Conservation (phyloP, 2,797 vertebrate genomes). For the Hoplostethus atlanticus region DNA sequence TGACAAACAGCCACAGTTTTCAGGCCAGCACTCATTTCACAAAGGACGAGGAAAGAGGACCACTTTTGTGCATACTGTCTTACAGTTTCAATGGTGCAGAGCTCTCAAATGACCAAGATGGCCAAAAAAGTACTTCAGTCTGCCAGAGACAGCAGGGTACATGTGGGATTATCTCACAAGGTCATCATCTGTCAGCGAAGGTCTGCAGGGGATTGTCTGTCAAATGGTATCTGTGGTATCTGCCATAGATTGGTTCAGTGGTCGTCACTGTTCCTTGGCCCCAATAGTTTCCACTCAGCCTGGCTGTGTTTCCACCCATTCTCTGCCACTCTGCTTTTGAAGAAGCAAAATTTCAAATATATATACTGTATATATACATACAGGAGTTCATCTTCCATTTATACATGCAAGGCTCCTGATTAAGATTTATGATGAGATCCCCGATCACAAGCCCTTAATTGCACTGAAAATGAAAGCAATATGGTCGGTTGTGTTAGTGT, state of each 20-base stretch:
- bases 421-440: constrained; percentile 67
- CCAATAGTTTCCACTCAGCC: not conserved
- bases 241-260: not conserved
- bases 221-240: not conserved
- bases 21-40: constrained; percentile 1
- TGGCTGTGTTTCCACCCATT: not conserved
- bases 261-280: not conserved
- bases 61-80: not conserved
- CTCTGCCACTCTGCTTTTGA: constrained; percentile 21
- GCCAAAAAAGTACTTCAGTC: no score
- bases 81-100: not conserved
- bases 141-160: constrained; percentile 1
- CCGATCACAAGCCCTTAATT: constrained; percentile 64
- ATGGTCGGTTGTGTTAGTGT: constrained; percentile 63
- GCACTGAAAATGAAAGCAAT: constrained; percentile 69
- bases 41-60: not conserved
- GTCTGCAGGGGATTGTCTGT: not conserved
- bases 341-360: constrained; percentile 3
- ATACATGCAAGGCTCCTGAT: constrained; percentile 59
- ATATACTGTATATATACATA: constrained; percentile 32
- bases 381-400: constrained; percentile 44
- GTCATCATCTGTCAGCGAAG: constrained; percentile 4
- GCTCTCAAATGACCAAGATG: not conserved
- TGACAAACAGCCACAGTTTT: constrained; percentile 18
- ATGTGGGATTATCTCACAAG: not conserved